A percentile compares a stretch with the other conserved stretches of the same genome.
These are phyloP conservation scores for Xenopus borealis DNA, from an alignment of 2,113 vertebrate genomes.

Conservation along the genomic window DNA sequence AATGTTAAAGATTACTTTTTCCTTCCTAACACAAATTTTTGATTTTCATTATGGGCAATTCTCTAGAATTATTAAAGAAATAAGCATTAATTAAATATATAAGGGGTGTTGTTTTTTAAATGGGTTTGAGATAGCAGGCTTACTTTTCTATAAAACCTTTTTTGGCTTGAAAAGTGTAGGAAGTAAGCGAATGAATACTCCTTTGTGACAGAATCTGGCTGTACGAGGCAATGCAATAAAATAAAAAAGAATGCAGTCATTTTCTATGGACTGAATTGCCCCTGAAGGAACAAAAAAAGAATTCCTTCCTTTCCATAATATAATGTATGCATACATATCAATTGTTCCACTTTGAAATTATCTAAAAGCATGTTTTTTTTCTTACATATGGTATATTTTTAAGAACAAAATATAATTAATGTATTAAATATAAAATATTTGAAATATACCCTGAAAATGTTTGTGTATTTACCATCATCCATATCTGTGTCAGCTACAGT, in stretches of 20 bases:
- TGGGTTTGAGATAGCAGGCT: conserved; percentile 48
- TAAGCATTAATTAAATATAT: not conserved
- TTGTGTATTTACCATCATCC: no score
- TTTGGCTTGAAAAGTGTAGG: conserved; percentile 59
- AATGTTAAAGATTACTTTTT: no score
- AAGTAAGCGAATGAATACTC: conserved; percentile 59
- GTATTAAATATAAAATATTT: no score
- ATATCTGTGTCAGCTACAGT: no score
- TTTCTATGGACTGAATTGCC: conserved; percentile 60
- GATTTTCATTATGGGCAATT: no score
- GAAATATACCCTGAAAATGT: no score
- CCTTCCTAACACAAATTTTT: no score
- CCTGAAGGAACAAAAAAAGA: conserved; percentile 55
- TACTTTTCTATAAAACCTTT: conserved; percentile 56
- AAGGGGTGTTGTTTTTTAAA: not conserved
- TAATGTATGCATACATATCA: conserved; percentile 19
- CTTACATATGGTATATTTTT: no score
- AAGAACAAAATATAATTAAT: no score
- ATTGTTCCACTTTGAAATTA: not conserved
- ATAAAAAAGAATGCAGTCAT: conserved; percentile 61
- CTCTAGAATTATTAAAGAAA: no score
- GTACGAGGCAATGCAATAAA: conserved; percentile 26
- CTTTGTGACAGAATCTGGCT: conserved; percentile 62
- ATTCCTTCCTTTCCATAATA: conserved; percentile 23
- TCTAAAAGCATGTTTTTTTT: no score